These are phyloP conservation scores for Turritopsis rubra DNA, from an alignment of 30 jellyfish, hydroid and myxozoan species.

Conservation along the genomic window DNA sequence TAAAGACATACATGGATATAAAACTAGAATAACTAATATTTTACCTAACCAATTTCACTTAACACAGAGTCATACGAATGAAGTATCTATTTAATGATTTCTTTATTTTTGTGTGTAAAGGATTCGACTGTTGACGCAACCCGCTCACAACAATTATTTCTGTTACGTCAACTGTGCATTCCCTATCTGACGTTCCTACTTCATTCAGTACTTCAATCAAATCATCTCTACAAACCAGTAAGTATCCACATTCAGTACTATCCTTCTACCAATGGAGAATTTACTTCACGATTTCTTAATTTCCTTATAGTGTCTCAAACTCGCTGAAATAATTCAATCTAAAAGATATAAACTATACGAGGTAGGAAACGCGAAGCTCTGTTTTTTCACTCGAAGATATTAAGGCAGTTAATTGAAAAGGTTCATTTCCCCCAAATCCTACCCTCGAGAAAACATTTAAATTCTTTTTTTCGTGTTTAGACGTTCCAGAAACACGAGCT, in stretches of 20 bases:
- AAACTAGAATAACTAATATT: too few relatives aligned
- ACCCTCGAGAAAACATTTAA: neutral
- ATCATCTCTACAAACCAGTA: slow-evolving; percentile 47
- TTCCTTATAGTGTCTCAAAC: slow-evolving; percentile 48
- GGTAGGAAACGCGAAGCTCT: too few relatives aligned
- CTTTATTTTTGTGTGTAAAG: too few relatives aligned
- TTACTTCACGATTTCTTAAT: neutral
- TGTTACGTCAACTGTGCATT: slow-evolving; percentile 57
- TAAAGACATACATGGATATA: too few relatives aligned
- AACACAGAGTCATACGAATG: too few relatives aligned
- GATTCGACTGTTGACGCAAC: slow-evolving; percentile 10
- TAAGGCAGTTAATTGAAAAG: too few relatives aligned
- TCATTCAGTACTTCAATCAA: slow-evolving; percentile 60
- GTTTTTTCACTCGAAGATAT: neutral
- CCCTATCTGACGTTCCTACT: slow-evolving; percentile 71
- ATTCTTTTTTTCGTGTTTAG: slow-evolving; percentile 15
- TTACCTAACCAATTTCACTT: neutral
- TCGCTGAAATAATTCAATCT: slow-evolving; percentile 65
- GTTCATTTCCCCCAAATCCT: too few relatives aligned
- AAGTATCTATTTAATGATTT: too few relatives aligned
- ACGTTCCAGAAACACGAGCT: slow-evolving; percentile 59
- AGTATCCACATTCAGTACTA: slow-evolving; percentile 14
- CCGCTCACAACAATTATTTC: slow-evolving; percentile 48
- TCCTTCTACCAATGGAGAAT: neutral
- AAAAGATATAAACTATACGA: slow-evolving; percentile 47